Conservation (phyloP, 2,797 vertebrate species). For the Pseudomugil tenellus region DNA sequence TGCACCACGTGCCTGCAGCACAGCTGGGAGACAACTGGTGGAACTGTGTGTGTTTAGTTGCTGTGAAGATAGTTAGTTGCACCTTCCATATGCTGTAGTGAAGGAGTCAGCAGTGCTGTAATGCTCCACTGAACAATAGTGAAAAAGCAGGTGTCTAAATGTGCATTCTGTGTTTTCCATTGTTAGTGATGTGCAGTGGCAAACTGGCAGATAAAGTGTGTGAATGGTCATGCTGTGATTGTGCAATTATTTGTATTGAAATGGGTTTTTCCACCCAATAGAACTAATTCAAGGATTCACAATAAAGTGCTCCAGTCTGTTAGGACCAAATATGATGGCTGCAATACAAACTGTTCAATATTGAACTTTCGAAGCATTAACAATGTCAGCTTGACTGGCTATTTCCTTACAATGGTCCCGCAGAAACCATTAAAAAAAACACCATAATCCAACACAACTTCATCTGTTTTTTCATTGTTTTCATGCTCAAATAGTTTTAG, state of each 20-base stretch:
- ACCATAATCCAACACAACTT: background rate
- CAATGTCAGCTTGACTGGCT: background rate
- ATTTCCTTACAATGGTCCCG: background rate
- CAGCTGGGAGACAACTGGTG: slow-evolving; percentile 17
- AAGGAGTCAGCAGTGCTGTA: slow-evolving; percentile 29
- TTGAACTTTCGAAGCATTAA: background rate
- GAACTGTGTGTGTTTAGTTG: background rate
- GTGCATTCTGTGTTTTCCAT: slow-evolving; percentile 1
- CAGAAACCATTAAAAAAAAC: background rate
- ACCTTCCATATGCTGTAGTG: slow-evolving; percentile 42
- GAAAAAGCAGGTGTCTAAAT: slow-evolving; percentile 44
- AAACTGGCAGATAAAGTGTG: background rate
- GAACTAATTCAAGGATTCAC: background rate
- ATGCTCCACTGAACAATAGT: slow-evolving; percentile 49
- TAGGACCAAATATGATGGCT: background rate
- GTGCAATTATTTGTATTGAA: background rate
- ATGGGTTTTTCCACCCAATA: background rate
- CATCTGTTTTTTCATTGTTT: background rate
- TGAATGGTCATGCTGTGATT: slow-evolving; percentile 5
- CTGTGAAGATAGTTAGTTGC: slow-evolving; percentile 11
- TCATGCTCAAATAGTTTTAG: no score
- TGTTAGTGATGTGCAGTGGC: background rate
- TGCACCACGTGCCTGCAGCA: slow-evolving; percentile 31
- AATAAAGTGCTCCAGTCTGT: background rate
- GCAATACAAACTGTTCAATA: background rate